Conservation (phyloP, 2,797 vertebrate genomes). For the Danio kyathit region DNA sequence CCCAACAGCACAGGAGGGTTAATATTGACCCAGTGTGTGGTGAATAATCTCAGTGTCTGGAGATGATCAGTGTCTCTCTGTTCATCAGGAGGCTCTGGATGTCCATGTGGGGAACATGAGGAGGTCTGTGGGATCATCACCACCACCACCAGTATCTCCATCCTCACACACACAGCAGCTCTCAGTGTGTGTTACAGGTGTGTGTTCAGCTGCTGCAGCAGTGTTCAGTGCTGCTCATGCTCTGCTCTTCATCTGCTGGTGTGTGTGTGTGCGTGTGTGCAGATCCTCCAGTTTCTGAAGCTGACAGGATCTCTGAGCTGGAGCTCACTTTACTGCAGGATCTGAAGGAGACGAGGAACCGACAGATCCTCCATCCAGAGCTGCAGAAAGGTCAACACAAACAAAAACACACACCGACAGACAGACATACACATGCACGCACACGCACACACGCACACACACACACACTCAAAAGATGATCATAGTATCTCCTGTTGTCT, state of each 20-base stretch:
- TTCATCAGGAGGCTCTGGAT: conserved; percentile 76
- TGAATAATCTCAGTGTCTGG: background rate
- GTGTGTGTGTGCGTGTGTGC: conserved; percentile 10
- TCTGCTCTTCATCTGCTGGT: background rate
- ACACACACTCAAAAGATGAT: no score
- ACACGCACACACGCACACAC: no score
- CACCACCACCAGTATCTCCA: background rate
- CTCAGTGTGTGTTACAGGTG: conserved; percentile 49
- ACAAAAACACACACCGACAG: background rate
- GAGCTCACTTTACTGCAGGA: conserved; percentile 85
- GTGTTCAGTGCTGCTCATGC: background rate
- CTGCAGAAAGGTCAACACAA: conserved; percentile 87
- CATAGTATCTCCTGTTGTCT: no score
- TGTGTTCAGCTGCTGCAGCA: background rate
- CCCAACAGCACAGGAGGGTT: no score
- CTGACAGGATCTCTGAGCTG: conserved; percentile 69
- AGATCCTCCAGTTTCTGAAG: background rate
- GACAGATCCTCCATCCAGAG: conserved; percentile 92
- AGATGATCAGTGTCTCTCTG: conserved; percentile 9
- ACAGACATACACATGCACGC: background rate
- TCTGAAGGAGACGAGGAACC: conserved; percentile 83
- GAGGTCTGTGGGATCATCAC: background rate
- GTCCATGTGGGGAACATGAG: conserved; percentile 67
- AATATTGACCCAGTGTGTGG: background rate
- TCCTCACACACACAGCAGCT: conserved; percentile 30